These are phyloP conservation scores for Agrochola circellaris DNA, from an alignment of 2,888 invertebrate species.

Conservation along the genomic window DNA sequence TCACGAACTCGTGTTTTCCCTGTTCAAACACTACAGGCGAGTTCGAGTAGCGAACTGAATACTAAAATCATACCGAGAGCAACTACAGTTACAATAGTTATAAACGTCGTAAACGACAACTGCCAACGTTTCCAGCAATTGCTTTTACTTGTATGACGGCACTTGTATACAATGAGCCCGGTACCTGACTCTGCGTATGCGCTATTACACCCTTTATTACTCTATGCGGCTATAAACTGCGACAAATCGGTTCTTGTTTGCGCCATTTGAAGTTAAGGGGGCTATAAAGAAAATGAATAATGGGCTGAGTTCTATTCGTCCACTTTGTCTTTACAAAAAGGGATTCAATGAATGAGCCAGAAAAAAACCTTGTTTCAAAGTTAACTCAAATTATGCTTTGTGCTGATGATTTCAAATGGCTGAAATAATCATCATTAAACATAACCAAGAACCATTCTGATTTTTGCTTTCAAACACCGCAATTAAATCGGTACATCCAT, in stretches of 20 bases:
- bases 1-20: conserved; percentile 55
- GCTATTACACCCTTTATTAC: conserved; percentile 50
- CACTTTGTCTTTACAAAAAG: conserved; percentile 27
- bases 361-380: not conserved
- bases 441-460: not conserved
- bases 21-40: conserved; percentile 52
- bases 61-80: conserved; percentile 48
- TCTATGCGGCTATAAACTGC: conserved; percentile 43
- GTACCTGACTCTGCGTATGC: conserved; percentile 49
- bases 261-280: conserved; percentile 39
- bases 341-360: conserved; percentile 1
- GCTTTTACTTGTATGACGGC: conserved; percentile 35
- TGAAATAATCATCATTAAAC: not conserved
- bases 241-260: conserved; percentile 51
- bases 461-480: not conserved
- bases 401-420: not conserved
- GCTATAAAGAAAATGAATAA: conserved; percentile 47
- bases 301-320: conserved; percentile 22
- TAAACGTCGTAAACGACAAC: conserved; percentile 50
- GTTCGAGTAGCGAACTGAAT: conserved; percentile 52
- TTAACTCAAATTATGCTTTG: not conserved
- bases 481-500: not conserved
- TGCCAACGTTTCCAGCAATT: conserved; percentile 42
- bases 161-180: conserved; percentile 47
- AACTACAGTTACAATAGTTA: conserved; percentile 43